These are phyloP conservation scores for Poeciliopsis turneri DNA, from an alignment of 2,797 vertebrate genomes.

Conservation along the genomic window DNA sequence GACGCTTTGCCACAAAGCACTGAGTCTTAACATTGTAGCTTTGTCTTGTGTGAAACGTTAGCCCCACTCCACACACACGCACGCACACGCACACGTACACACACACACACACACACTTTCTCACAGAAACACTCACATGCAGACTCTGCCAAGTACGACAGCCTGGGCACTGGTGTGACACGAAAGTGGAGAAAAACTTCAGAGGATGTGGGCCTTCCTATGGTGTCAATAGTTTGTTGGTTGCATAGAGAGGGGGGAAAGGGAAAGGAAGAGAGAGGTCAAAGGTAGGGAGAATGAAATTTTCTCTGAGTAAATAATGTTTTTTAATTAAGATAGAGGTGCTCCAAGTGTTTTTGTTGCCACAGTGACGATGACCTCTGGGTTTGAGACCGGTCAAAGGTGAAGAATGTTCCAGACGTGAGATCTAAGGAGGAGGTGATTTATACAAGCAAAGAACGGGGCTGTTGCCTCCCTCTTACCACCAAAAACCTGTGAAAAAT, in stretches of 20 bases:
- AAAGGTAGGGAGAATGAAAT: conserved; percentile 62
- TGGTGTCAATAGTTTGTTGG: conserved; percentile 42
- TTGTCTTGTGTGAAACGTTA: conserved; percentile 82
- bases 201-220: conserved; percentile 43
- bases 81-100: conserved; percentile 31
- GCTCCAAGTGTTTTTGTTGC: conserved; percentile 53
- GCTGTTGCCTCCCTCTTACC: conserved; percentile 27
- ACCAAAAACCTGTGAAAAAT: conserved; percentile 41
- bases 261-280: conserved; percentile 52
- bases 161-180: conserved; percentile 45
- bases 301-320: conserved; percentile 67
- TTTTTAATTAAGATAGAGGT: conserved; percentile 73
- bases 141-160: conserved; percentile 59
- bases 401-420: conserved; percentile 72
- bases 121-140: conserved; percentile 23
- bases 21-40: conserved; percentile 74
- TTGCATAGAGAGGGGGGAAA: conserved; percentile 24
- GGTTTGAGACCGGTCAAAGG: conserved; percentile 61
- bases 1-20: conserved; percentile 70
- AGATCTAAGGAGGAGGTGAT: conserved; percentile 68
- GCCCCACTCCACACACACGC: conserved; percentile 53
- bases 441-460: conserved; percentile 30
- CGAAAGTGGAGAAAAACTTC: conserved; percentile 35
- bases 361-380: conserved; percentile 61
- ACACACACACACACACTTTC: conserved; percentile 21